Conservation (phyloP, 2,888 invertebrate genomes). For the Temnothorax rugatulus region DNA sequence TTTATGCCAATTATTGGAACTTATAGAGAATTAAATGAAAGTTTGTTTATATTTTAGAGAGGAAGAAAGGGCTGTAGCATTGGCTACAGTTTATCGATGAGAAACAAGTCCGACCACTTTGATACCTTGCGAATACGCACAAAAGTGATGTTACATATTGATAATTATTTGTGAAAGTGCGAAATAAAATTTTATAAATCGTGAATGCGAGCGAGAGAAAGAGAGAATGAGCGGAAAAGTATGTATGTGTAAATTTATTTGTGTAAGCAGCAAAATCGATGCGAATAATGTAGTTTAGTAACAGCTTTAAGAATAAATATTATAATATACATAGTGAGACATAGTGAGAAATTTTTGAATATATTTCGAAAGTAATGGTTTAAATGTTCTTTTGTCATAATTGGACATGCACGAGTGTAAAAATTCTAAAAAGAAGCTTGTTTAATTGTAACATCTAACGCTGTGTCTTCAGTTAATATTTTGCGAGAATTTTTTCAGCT, state of each 20-base stretch:
- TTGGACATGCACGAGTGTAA: not conserved
- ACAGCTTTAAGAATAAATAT: slow-evolving; percentile 37
- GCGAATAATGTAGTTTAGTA: slow-evolving; percentile 1
- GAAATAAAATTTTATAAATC: slow-evolving; percentile 34
- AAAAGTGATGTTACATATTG: slow-evolving; percentile 43
- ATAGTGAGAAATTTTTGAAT: not conserved
- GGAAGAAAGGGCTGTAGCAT: not conserved
- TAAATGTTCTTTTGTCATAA: not conserved
- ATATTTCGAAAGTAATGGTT: not conserved
- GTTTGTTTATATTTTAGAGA: slow-evolving; percentile 27
- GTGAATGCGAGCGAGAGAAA: not conserved
- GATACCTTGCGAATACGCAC: slow-evolving; percentile 49
- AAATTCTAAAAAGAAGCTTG: not conserved
- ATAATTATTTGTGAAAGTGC: slow-evolving; percentile 28
- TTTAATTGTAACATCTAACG: not conserved
- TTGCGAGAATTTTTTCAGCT: not conserved
- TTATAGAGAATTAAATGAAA: slow-evolving; percentile 32
- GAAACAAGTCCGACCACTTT: slow-evolving; percentile 50
- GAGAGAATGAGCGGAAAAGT: not conserved
- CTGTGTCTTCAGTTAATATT: not conserved
- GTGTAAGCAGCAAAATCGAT: slow-evolving; percentile 7
- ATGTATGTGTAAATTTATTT: slow-evolving; percentile 35
- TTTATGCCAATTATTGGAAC: slow-evolving; percentile 24
- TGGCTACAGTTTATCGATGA: slow-evolving; percentile 7
- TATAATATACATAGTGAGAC: not conserved